Evolutionary conservation across 2,797 vertebrate genomes (phyloP), one percentile per base, ranked within the genome.

Genomic region (Taeniopygia guttata): DNA sequence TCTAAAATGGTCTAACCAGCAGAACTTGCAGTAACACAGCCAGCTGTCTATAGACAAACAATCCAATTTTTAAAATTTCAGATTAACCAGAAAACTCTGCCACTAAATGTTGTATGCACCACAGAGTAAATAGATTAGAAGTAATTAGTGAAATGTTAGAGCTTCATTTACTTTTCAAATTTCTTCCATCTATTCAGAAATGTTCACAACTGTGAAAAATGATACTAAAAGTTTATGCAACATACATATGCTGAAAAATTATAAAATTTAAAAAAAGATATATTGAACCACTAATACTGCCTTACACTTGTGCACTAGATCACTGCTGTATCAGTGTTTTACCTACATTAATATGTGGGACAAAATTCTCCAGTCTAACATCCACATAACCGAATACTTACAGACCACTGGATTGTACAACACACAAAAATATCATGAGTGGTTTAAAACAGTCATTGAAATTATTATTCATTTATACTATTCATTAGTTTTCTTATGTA

Each of bases 1-100:
- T 48, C 85, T 84, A 74, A 80, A 94, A 81, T 19, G 59, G 63
- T 80, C 56, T 87, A 73, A 54, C 2, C 56, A 91, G 64, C 29
- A 86, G 56, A 55, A 45, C 17, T 12, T 72, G 34, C 19, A 63
- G 32, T 6, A 43, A 60, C 11, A 29, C 18, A 43, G 23, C 0
- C 15, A 81, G 25, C 6, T 80, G 84, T 40, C 45, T 34, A 22
- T 8, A 17, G 29, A 59, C 1, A 23, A 55, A 60, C 45, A 32
- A 64, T 5, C 3, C 25, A 25, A 9, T 18, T 27, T 8, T 56
- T 32, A 80, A 83, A 52, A 87, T 80, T 36, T 25, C 52, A 54
- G 13, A 64, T 25, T 59, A 63, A 76, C 27, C 8, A 54, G 45
- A 87, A 76, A 67, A 56, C 11, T 16, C 32, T 77, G n/a, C 7